Evolutionary conservation across 2,888 invertebrate species (phyloP).

Genomic region (Axea sp.): DNA sequence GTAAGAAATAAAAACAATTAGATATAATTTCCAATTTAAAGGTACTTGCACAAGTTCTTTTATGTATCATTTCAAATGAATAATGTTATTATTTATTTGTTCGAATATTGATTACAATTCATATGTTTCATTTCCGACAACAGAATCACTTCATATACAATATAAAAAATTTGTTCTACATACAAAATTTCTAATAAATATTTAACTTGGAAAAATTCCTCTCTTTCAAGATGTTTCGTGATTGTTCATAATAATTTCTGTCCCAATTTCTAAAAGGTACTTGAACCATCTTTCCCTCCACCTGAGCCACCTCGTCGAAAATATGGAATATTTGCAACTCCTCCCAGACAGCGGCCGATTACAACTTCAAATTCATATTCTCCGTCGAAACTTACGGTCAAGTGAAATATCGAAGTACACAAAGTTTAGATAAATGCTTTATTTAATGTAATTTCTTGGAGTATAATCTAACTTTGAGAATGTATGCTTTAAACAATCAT

Average conservation of each 20-base stretch:
- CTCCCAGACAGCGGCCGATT: slow-evolving; percentile 61
- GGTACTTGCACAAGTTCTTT: too few relatives aligned
- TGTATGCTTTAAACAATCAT: too few relatives aligned
- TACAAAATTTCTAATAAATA: slow-evolving; percentile 23
- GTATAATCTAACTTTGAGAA: background rate
- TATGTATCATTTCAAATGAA: too few relatives aligned
- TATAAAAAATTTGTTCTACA: slow-evolving; percentile 10
- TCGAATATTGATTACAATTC: too few relatives aligned
- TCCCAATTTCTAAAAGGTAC: slow-evolving; percentile 63
- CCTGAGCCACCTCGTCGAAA: slow-evolving; percentile 67
- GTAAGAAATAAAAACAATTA: too few relatives aligned
- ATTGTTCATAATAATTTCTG: slow-evolving; percentile 52
- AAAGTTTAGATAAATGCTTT: too few relatives aligned
- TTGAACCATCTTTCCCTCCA: slow-evolving; percentile 69
- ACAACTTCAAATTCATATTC: slow-evolving; percentile 48
- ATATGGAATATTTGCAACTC: slow-evolving; percentile 68
- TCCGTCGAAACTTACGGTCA: slow-evolving; percentile 64
- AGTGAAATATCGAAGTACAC: slow-evolving; percentile 57
- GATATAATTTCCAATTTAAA: too few relatives aligned
- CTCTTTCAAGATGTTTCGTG: slow-evolving; percentile 52
- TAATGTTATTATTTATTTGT: too few relatives aligned
- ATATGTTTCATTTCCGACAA: too few relatives aligned
- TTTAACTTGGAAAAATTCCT: too few relatives aligned
- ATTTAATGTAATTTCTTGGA: too few relatives aligned
- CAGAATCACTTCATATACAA: slow-evolving; percentile 28